Base-by-base conservation (phyloP, 2,797 vertebrate species). In the Melanotaenia parkinsoni region DNA sequence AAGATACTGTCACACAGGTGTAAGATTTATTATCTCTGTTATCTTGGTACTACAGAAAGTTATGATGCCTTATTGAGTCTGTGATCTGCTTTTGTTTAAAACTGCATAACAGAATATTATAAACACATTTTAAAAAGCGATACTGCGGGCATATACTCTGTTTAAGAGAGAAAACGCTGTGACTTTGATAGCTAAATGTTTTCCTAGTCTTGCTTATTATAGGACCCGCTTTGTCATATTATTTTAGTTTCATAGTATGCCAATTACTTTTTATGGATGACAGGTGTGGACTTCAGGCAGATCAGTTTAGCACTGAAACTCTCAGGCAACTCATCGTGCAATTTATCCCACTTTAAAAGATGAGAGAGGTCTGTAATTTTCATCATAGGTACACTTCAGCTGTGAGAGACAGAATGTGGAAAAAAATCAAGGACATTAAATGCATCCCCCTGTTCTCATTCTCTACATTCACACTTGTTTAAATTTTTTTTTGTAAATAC, bases 1-100 rank as follows among this genome's bases (percentile, higher is more conserved):
- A 73, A 91, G 86, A 77, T 40, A 14, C 13, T 16, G 20, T 22
- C 63, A n/a, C 26, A 38, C 16, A 60, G 22, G 30, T 43, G 59
- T 24, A 16, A 53, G 13, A 47, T 9, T 45, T 62, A 18, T 43
- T 26, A 18, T 43, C 4, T 10, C 24, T 20, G 13, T 9, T 18
- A 8, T 20, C 40, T 18, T 45, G 43, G 43, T 45, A 20, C 18
- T 45, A 20, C 18, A 20, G 43, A 20, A 45, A 20, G 20, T 38
- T 13, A n/a, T 40, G 12, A 18, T 3, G 18, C 3, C 26, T 45
- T n/a, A 12, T 4, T 4, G 47, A 51, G 47, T 51, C 47, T 9
- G 47, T 9, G 43, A 47, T 20, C 43, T 12, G 4, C 38, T 4
- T 37, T 45, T 45, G 18, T 45, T 45, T 45, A 20, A 16, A 45